Base-by-base conservation (phyloP, 2,888 invertebrate genomes). In the Pterostichus madidus region DNA sequence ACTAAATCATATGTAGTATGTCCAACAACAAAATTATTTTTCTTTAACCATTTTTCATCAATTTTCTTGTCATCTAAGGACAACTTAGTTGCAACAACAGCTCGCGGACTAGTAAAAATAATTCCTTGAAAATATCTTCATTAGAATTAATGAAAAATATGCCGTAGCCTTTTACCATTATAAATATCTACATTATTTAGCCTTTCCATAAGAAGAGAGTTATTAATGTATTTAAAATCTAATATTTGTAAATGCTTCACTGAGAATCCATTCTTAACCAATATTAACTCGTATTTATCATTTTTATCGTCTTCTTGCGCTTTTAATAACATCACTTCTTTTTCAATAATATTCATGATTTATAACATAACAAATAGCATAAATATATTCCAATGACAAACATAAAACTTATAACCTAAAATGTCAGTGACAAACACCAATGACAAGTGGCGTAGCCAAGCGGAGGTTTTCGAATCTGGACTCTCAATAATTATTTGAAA, bases 91-190 rank as follows among this genome's bases (percentile, higher is more conserved):
- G 92, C 92, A 84, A 90, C 89, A 8, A 93, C 91, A 86, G 92
- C 92, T 39, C 93, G 88, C 0, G 92, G 92, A 86, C 93, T 93
- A 1, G 92, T 92, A 80, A 93, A 91, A 4, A 93, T 89, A 35
- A 93, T 86, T 39, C 90, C 86, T 86, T 83, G 7, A 80, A 75
- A n/a, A 46, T 11, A 32, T 24, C 39, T 15, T 11, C 49, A 80
- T 49, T 44, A 49, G 31, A 53, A 49, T 35, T 68, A 3, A 10
- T 49, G 0, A 35, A 11, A n/a, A 64, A 32, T 46, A 49, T 73
- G 15, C 24, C 13, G 49, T 59, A 73, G 2, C 39, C 6, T 4
- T 10, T 59, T 83, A 86, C 91, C 93, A 68, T 89, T 89, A 87
- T 91, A 93, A 49, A 89, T 86, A 75, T 90, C 88, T 15, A 90